phyloP scores from a whole-genome alignment of 1,140 invertebrate species.

The Calephelis virginiensis region DNA sequence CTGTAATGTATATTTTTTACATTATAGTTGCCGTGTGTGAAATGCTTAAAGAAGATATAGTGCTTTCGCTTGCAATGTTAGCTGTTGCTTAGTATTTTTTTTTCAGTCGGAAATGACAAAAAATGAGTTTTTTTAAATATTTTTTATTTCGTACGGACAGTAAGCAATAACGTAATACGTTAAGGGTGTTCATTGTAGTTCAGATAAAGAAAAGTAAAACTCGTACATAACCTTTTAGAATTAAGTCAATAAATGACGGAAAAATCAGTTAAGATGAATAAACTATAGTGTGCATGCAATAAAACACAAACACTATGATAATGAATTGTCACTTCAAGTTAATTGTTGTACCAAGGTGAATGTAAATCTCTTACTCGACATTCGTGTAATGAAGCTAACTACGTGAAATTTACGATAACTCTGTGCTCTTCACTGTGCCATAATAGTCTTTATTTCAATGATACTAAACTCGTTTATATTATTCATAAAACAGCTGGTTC shows the following conservation, averaged over 20 bases:
- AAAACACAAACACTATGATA: slow-evolving; percentile 16
- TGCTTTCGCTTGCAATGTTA: no score
- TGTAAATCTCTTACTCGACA: slow-evolving; percentile 14
- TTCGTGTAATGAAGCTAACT: slow-evolving; percentile 5
- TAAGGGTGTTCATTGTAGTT: no score
- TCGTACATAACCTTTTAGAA: no score
- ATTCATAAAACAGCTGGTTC: slow-evolving; percentile 35
- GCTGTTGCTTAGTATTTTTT: no score
- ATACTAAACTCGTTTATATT: background rate
- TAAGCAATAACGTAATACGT: no score
- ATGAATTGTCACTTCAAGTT: slow-evolving; percentile 13
- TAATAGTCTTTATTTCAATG: slow-evolving; percentile 4
- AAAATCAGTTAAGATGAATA: background rate
- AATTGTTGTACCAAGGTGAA: slow-evolving; percentile 8
- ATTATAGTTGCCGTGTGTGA: no score
- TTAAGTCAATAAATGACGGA: background rate
- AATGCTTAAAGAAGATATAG: no score
- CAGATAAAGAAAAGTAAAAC: no score
- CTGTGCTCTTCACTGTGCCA: background rate
- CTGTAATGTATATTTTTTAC: no score
- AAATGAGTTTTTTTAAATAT: no score
- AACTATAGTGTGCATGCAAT: slow-evolving; percentile 3
- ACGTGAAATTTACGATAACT: slow-evolving; percentile 12
- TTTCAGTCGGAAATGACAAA: no score
- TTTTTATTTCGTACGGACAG: no score